A percentile compares a stretch with the other conserved stretches of the same genome.
Conservation (phyloP, 2,888 invertebrate species). For the Spodoptera littoralis region DNA sequence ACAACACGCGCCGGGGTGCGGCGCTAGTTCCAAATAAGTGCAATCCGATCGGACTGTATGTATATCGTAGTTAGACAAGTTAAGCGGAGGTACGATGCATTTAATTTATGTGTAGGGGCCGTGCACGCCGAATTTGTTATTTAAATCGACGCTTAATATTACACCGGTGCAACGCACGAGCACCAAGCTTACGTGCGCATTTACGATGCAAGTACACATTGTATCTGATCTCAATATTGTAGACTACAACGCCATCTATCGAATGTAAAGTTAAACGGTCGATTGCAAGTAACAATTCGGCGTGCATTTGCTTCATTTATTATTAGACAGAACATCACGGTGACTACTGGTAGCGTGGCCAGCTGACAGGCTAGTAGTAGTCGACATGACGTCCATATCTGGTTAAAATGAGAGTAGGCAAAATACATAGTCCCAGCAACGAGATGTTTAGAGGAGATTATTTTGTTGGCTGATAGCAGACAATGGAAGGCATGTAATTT, state of each 20-base stretch:
- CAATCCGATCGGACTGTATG: constrained; percentile 81
- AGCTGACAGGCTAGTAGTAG: constrained; percentile 46
- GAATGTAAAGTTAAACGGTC: constrained; percentile 37
- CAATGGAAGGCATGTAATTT: constrained; percentile 38
- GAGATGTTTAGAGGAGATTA: constrained; percentile 36
- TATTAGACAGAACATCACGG: constrained; percentile 56
- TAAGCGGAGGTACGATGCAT: constrained; percentile 84
- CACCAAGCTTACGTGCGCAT: background rate
- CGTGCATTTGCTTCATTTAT: constrained; percentile 53
- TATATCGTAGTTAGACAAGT: constrained; percentile 86
- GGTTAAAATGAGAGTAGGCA: constrained; percentile 72
- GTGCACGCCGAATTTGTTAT: constrained; percentile 69
- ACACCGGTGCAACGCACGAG: constrained; percentile 1
- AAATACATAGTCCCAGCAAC: constrained; percentile 46
- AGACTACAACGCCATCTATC: constrained; percentile 47
- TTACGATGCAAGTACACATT: background rate
- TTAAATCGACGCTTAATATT: constrained; percentile 55
- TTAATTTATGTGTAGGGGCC: constrained; percentile 80
- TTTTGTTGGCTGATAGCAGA: constrained; percentile 44
- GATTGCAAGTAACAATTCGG: constrained; percentile 44
- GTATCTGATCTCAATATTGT: constrained; percentile 11
- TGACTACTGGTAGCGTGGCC: constrained; percentile 54
- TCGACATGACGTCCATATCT: constrained; percentile 56
- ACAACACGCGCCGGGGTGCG: constrained; percentile 67
- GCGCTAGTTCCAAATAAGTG: constrained; percentile 79